Evolutionary conservation across 2,797 vertebrate species (phyloP).

Genomic region (Clamator glandarius): DNA sequence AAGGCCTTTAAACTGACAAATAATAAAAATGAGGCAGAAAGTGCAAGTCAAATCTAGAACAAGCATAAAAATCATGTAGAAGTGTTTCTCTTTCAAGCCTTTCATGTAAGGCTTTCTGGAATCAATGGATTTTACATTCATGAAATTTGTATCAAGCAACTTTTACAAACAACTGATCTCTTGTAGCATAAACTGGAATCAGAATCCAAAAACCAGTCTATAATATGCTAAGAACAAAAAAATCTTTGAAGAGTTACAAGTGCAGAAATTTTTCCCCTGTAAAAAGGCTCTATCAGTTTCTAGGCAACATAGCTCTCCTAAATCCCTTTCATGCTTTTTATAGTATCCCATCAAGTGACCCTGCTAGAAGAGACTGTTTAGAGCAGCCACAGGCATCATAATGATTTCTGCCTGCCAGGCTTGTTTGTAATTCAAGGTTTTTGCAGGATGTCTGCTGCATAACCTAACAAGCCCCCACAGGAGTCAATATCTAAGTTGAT

Average conservation of each 20-base stretch:
- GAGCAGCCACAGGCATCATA: conserved; percentile 22
- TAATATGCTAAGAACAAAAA: not conserved
- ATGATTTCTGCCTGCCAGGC: conserved; percentile 42
- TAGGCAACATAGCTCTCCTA: conserved; percentile 38
- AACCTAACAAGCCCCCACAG: conserved; percentile 59
- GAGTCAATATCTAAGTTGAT: conserved; percentile 43
- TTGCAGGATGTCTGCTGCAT: conserved; percentile 38
- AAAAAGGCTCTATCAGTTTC: conserved; percentile 56
- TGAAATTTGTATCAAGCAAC: conserved; percentile 37
- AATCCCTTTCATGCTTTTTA: conserved; percentile 53
- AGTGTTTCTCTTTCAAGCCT: conserved; percentile 36
- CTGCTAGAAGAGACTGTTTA: conserved; percentile 16
- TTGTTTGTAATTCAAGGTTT: conserved; percentile 62
- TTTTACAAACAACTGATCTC: conserved; percentile 36
- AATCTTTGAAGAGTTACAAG: conserved; percentile 40
- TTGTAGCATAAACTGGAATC: not conserved
- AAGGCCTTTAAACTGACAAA: conserved; percentile 56
- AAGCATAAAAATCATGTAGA: not conserved
- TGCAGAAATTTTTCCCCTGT: conserved; percentile 13
- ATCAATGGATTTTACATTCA: conserved; percentile 54
- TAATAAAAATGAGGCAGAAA: conserved; percentile 46
- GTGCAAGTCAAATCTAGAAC: conserved; percentile 45
- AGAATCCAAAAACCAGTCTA: not conserved
- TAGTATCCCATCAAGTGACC: conserved; percentile 44
- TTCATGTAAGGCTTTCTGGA: conserved; percentile 19